Base-by-base conservation (phyloP, 2,113 vertebrate genomes). In the Eptesicus fuscus region DNA sequence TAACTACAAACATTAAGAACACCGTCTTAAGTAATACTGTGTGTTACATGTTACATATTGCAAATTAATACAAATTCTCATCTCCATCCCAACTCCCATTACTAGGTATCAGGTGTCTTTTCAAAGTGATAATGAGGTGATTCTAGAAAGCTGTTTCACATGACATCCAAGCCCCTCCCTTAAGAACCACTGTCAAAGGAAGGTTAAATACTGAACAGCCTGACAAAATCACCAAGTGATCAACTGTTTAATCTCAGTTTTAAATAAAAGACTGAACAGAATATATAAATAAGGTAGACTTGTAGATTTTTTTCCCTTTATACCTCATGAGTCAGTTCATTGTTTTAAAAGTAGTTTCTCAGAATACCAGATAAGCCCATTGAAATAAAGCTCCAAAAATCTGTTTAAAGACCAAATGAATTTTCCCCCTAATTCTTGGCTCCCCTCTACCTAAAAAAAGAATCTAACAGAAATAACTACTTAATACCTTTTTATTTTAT, bases 401-500 rank as follows among this genome's bases (percentile, higher is more conserved):
- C 22, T 23, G 12, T 40, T 77, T 77, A 92, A 95, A 83, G 40
- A 25, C 7, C 51, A 74, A 94, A 90, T 65, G 18, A 90, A 79
- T 42, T 61, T 40, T 8, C 65, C 63, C 47, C 18, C 14, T 42
- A 80, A 88, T 82, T 94, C 65, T 65, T 78, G 53, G 67, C 7
- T 95, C 37, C 44, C 70, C 28, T 85, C 44, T 22, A 90, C 40
- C 47, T 53, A 87, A 22, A 16, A 10, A 91, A 88, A 88, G 28
- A 92, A 90, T 32, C 47, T 22, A 89, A 92, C 4, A 86, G 11
- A 85, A 95, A 25, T 92, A 82, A 47, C 32, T 49, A 85, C 5
- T 88, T 76, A 85, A 53, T 13, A 18, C 4, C n/a, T 65, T 95
- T 83, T 71, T 71, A 63, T 74, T 95, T 86, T 83, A 76, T 70